Base-by-base conservation (phyloP, 2,797 vertebrate genomes). In the Cynopterus sphinx region DNA sequence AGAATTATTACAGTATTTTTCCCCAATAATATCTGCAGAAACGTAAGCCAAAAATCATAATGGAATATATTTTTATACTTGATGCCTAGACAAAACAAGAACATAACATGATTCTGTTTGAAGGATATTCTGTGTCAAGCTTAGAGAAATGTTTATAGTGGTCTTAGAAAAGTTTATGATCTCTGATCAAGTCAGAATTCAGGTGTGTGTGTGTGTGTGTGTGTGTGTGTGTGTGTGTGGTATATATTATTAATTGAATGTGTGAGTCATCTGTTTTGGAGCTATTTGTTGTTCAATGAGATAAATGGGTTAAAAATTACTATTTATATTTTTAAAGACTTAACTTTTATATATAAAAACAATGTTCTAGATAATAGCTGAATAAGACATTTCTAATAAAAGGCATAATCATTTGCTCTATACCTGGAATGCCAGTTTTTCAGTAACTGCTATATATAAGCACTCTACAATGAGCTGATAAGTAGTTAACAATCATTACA, bases 21-120 rank as follows among this genome's bases (percentile, higher is more conserved):
- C 49, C 7, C n/a, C 16, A 79, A 26, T 26, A 49, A 21, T 68
- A 55, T 16, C 15, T 21, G 19, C 4, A 75, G 57, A 67, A 33
- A 51, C 46, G 49, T 63, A 55, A 90, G 46, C 8, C n/a, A 53
- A 83, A 81, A 79, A 73, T 95, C 1, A 96, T 92, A 92, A 85
- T 86, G 51, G 11, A 95, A 43, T 28, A 71, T 16, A 36, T 2
- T 36, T 77, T 91, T 84, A 36, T 87, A 53, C 21, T 73, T 75
- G 3, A 16, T 65, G 11, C 15, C 9, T 31, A 46, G 63, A 71
- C 15, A 89, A 87, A 73, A 87, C 5, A 75, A 81, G 49, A 53
- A 68, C 1, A 21, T 86, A 65, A 74, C 21, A 77, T 61, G 74
- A 57, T 79, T 91, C 26, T 39, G 26, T 82, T 68, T 91, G 36